phyloP scores from a whole-genome alignment of 2,113 vertebrate species.

The Hipposideros armiger region DNA sequence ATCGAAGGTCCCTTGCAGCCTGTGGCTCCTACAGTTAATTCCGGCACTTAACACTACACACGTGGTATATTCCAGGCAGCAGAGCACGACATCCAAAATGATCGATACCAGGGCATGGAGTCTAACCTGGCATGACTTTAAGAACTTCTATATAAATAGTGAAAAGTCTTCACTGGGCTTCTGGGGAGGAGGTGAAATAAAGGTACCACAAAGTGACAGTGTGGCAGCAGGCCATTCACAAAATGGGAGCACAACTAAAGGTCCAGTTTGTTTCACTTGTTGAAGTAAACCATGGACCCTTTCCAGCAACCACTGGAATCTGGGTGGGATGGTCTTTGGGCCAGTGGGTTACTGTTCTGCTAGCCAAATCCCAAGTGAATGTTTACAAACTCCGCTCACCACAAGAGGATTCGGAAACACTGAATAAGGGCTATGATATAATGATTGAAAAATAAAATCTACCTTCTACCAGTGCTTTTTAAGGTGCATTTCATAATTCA shows the following conservation, averaged over 20 bases:
- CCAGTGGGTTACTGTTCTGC: not conserved
- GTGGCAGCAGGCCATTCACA: not conserved
- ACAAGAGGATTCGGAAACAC: not conserved
- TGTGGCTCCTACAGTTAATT: too few relatives aligned
- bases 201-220: not conserved
- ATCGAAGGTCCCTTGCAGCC: not conserved
- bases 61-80: not conserved
- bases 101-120: not conserved
- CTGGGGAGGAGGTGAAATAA: not conserved
- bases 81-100: not conserved
- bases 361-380: conserved; percentile 7
- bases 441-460: not conserved
- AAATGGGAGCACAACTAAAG: not conserved
- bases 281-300: not conserved
- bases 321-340: not conserved
- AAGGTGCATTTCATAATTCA: not conserved
- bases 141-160: not conserved
- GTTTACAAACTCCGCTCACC: not conserved
- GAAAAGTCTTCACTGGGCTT: not conserved
- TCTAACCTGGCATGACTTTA: not conserved
- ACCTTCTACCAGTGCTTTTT: not conserved
- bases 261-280: not conserved
- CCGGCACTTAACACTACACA: not conserved
- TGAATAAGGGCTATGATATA: not conserved
- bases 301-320: not conserved